Evolutionary conservation across 2,797 vertebrate species (phyloP).

Genomic region (Sebastes flavidus): DNA sequence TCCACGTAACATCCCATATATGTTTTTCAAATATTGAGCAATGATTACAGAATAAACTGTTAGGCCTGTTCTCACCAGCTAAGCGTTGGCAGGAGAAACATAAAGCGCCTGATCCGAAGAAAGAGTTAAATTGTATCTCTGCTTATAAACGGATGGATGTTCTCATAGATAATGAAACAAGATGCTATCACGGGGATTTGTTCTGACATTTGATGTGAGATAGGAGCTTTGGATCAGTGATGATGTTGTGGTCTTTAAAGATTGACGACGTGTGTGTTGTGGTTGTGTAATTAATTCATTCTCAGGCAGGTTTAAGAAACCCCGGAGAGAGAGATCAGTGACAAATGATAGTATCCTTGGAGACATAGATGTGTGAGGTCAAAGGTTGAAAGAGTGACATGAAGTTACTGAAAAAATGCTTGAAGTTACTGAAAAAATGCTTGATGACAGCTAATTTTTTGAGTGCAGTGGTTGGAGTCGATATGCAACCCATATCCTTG

Average conservation of each 20-base stretch:
- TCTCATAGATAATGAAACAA: not conserved
- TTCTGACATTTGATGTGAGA: slow-evolving; percentile 8
- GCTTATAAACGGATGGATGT: not conserved
- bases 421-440: slow-evolving; percentile 7
- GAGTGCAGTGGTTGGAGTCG: not conserved
- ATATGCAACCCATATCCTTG: not conserved
- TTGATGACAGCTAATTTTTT: slow-evolving; percentile 10
- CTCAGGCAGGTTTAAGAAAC: not conserved
- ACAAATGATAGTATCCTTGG: slow-evolving; percentile 35
- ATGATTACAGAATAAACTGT: not conserved
- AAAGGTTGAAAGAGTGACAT: slow-evolving; percentile 38
- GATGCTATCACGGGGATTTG: not conserved
- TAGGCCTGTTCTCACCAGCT: not conserved
- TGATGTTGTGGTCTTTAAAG: not conserved
- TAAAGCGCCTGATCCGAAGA: not conserved
- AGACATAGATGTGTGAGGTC: slow-evolving; percentile 33
- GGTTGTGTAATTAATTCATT: not conserved
- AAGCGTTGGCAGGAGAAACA: not conserved
- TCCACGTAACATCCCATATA: not conserved
- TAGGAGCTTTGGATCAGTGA: not conserved
- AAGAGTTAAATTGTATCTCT: not conserved
- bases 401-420: slow-evolving; percentile 11
- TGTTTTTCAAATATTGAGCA: not conserved
- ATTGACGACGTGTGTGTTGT: not conserved
- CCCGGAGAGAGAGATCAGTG: not conserved